Evolutionary conservation across 2,888 invertebrate genomes (phyloP).

Genomic region (Helleia helle): DNA sequence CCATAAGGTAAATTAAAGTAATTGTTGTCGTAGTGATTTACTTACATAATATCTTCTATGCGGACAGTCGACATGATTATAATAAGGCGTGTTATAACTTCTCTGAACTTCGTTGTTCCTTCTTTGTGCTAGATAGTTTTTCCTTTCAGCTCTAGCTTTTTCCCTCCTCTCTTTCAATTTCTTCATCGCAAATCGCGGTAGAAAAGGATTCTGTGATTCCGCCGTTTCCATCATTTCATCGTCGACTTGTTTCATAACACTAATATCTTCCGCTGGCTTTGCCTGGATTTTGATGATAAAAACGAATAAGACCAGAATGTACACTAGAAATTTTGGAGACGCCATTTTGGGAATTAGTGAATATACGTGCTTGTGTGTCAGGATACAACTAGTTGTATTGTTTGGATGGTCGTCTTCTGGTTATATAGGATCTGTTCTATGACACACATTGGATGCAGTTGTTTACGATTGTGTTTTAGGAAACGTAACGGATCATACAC

Average conservation of each 20-base stretch:
- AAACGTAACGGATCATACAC: conserved; percentile 61
- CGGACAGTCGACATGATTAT: conserved; percentile 11
- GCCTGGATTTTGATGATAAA: conserved; percentile 26
- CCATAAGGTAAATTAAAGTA: too few relatives aligned
- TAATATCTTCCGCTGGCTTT: conserved; percentile 32
- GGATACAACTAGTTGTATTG: not conserved
- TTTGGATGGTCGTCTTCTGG: conserved; percentile 19
- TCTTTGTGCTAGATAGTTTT: conserved; percentile 31
- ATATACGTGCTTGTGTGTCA: not conserved
- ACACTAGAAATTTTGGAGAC: conserved; percentile 27
- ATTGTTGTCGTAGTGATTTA: not conserved
- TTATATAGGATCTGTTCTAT: conserved; percentile 53
- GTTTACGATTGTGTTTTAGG: conserved; percentile 59
- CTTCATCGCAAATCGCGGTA: conserved; percentile 60
- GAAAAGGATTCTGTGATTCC: conserved; percentile 51
- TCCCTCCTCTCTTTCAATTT: conserved; percentile 47
- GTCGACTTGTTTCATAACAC: conserved; percentile 14
- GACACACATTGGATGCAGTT: conserved; percentile 62
- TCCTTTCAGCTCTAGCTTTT: conserved; percentile 39
- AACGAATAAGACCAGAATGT: conserved; percentile 26
- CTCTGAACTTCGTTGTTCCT: conserved; percentile 24
- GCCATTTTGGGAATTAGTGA: conserved; percentile 24
- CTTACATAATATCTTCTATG: conserved; percentile 14
- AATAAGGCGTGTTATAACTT: conserved; percentile 9
- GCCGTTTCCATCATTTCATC: conserved; percentile 57